Conservation (phyloP, 2,797 vertebrate species). For the Eulemur coronatus region DNA sequence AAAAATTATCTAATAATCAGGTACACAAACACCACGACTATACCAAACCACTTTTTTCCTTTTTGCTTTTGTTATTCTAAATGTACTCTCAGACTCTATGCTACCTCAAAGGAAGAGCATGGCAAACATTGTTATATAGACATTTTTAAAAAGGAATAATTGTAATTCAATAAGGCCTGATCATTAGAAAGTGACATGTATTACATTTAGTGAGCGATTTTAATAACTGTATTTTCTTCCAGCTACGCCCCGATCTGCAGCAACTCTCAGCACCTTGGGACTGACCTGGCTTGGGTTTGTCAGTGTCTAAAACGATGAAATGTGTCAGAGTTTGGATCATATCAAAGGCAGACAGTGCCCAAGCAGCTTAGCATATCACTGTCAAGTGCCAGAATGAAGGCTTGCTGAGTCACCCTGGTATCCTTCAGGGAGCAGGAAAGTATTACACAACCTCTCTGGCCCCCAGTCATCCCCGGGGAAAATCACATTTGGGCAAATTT, state of each 20-base stretch:
- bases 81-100: neutral
- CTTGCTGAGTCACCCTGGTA: constrained; percentile 64
- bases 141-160: neutral
- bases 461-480: constrained; percentile 34
- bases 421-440: constrained; percentile 42
- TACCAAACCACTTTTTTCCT: neutral
- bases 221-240: neutral
- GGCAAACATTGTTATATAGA: neutral
- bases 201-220: neutral
- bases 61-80: neutral
- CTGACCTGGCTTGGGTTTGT: constrained; percentile 23
- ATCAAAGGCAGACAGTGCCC: constrained; percentile 56
- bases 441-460: constrained; percentile 46
- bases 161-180: neutral
- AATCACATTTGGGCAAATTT: constrained; percentile 45
- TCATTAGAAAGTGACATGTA: neutral
- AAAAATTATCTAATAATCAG: neutral
- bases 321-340: constrained; percentile 56
- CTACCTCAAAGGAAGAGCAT: neutral
- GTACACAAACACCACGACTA: neutral
- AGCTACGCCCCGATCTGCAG: neutral
- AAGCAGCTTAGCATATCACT: constrained; percentile 62
- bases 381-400: constrained; percentile 21
- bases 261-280: neutral
- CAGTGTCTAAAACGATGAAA: constrained; percentile 58